Conservation (phyloP, 1,140 invertebrate genomes). For the Melanaphis sacchari region DNA sequence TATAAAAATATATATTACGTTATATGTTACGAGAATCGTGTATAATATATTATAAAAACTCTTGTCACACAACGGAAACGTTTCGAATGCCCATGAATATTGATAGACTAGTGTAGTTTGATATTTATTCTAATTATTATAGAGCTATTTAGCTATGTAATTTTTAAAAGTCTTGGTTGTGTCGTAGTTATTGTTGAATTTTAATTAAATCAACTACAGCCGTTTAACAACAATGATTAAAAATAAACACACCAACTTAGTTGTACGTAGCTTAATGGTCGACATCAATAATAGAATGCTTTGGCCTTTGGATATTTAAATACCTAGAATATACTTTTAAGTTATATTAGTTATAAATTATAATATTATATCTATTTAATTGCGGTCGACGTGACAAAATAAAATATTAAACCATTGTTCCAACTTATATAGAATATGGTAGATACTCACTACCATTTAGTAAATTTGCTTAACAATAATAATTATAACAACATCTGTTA, state of each 20-base stretch:
- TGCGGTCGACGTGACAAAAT: background rate
- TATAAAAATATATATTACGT: background rate
- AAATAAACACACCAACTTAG: background rate
- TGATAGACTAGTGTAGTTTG: background rate
- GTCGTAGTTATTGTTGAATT: conserved; percentile 9
- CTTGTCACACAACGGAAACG: conserved; percentile 38
- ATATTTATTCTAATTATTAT: background rate
- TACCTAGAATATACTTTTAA: background rate
- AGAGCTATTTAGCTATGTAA: background rate
- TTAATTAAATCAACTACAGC: conserved; percentile 25
- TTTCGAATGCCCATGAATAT: conserved; percentile 22
- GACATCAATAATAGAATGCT: background rate
- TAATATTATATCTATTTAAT: background rate
- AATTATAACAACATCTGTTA: background rate
- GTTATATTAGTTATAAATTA: background rate
- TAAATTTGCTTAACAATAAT: background rate
- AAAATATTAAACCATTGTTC: too few relatives aligned
- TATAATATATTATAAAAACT: background rate
- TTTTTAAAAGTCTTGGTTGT: background rate
- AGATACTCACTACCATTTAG: background rate
- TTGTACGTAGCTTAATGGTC: background rate
- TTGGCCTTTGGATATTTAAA: background rate
- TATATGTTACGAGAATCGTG: background rate
- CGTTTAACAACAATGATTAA: conserved; percentile 17
- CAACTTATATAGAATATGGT: background rate